Percentiles rank a stretch among this genome's conserved stretches.
Evolutionary conservation across 2,113 vertebrate genomes (phyloP).

Genomic region (Antennarius striatus): DNA sequence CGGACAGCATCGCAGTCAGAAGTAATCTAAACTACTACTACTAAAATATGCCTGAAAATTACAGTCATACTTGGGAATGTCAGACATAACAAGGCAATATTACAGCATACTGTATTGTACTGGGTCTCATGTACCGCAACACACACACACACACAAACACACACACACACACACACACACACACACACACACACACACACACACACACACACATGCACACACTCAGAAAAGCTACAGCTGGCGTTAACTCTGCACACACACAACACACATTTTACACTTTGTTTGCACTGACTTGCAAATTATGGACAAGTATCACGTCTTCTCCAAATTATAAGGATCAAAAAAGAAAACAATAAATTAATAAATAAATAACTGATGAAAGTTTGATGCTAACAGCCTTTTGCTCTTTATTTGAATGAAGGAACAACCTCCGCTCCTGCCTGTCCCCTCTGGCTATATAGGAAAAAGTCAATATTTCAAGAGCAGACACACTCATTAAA

Average conservation of each 20-base stretch:
- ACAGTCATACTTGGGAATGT: too few relatives aligned
- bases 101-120: too few relatives aligned
- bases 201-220: background rate
- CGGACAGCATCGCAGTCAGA: too few relatives aligned
- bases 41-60: too few relatives aligned
- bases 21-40: too few relatives aligned
- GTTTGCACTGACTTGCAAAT: constrained; percentile 14
- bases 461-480: constrained; percentile 77
- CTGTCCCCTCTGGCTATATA: constrained; percentile 57
- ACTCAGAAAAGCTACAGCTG: background rate
- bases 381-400: constrained; percentile 76
- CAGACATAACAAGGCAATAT: too few relatives aligned
- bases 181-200: background rate
- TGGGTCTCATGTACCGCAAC: too few relatives aligned
- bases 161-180: constrained; percentile 6
- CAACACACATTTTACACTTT: constrained; percentile 5
- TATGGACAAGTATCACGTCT: constrained; percentile 7
- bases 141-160: too few relatives aligned
- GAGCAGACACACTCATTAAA: constrained; percentile 68
- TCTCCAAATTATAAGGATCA: constrained; percentile 33
- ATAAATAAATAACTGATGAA: constrained; percentile 69
- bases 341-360: constrained; percentile 38
- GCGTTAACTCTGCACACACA: constrained; percentile 7
- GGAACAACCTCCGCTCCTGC: constrained; percentile 51
- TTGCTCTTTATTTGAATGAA: constrained; percentile 70